Evolutionary conservation across 2,797 vertebrate genomes (phyloP).

Genomic region (Cercopithecus petaurista): DNA sequence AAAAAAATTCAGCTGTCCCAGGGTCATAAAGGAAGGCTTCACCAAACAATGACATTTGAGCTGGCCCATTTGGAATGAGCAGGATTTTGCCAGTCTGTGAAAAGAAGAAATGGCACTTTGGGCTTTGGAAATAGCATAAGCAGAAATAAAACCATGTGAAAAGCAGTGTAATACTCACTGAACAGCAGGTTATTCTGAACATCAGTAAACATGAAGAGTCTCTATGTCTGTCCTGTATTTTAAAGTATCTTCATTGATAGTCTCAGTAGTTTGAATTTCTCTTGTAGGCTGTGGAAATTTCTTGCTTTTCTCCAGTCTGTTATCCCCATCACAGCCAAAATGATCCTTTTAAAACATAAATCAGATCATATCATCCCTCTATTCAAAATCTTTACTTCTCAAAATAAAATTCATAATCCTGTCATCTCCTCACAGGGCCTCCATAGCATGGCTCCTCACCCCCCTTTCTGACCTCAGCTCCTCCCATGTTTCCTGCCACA

Average conservation of each 20-base stretch:
- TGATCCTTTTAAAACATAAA: neutral
- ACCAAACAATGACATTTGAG: neutral
- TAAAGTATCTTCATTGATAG: neutral
- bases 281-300: neutral
- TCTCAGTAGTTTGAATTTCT: neutral
- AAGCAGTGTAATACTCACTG: neutral
- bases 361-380: neutral
- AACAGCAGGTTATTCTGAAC: neutral
- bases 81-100: neutral
- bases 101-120: neutral
- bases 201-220: neutral
- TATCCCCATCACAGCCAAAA: neutral
- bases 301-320: neutral
- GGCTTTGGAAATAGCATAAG: neutral
- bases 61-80: neutral
- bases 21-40: neutral
- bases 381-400: neutral
- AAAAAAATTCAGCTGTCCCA: neutral
- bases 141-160: neutral
- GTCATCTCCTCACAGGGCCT: neutral
- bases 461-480: neutral
- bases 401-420: neutral
- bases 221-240: neutral
- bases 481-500: neutral
- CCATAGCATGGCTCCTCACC: accelerated